Conservation (phyloP, 1,140 invertebrate species). For the Bombus breviceps region DNA sequence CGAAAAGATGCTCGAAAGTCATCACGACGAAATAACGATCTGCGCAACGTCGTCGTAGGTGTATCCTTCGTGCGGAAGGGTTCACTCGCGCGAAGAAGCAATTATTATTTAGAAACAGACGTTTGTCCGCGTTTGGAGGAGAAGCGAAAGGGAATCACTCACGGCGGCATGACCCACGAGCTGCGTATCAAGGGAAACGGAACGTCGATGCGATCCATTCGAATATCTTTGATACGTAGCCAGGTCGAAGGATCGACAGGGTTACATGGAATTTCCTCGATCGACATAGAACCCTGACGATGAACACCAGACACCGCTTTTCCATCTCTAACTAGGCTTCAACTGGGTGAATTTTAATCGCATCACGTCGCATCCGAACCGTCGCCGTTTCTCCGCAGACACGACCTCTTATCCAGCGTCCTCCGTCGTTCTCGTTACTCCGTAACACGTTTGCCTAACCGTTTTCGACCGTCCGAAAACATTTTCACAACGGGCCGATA, state of each 20-base stretch:
- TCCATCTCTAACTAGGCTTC: neutral
- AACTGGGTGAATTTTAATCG: neutral
- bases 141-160: no score
- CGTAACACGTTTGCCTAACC: no score
- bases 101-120: no score
- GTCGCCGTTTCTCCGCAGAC: neutral
- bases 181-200: no score
- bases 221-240: neutral
- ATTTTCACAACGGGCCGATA: neutral
- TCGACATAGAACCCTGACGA: neutral
- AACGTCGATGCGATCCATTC: no score
- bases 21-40: no score
- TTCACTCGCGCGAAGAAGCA: no score
- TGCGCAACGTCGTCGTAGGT: no score
- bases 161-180: no score
- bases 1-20: no score
- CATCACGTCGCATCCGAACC: neutral
- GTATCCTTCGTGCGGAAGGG: fast-evolving
- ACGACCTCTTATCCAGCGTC: neutral
- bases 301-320: neutral
- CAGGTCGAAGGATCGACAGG: neutral
- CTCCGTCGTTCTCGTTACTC: neutral
- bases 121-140: no score
- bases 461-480: fast-evolving
- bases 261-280: no score